These are phyloP conservation scores for Aspidiotus destructor DNA, from an alignment of 2,888 invertebrate species.

Conservation along the genomic window DNA sequence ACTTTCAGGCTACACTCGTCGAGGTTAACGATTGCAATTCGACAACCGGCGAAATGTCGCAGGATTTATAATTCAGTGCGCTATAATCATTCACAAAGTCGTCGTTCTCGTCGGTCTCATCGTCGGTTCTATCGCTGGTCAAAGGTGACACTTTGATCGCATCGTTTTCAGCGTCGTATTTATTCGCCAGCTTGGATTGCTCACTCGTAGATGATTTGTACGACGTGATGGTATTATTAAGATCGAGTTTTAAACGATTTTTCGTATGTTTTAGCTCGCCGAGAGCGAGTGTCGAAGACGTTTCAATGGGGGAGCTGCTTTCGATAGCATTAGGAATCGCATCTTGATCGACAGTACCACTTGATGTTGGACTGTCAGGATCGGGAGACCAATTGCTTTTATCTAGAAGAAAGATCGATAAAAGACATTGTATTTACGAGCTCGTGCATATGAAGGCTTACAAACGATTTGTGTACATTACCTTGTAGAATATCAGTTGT, in stretches of 20 bases:
- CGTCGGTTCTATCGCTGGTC: neutral
- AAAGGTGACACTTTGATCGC: neutral
- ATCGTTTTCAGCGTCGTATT: neutral
- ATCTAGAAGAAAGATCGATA: too few species aligned
- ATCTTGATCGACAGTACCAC: too few species aligned
- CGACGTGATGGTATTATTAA: constrained; percentile 39
- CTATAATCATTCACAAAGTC: constrained; percentile 8
- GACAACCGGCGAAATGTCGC: constrained; percentile 25
- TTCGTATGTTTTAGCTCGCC: constrained; percentile 64
- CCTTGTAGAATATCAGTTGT: too few species aligned
- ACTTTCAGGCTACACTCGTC: constrained; percentile 20
- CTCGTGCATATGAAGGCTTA: too few species aligned
- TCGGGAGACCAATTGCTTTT: too few species aligned
- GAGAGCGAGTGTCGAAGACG: constrained; percentile 41
- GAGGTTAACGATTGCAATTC: constrained; percentile 24
- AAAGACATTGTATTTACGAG: too few species aligned
- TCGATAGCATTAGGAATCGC: too few species aligned
- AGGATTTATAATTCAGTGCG: constrained; percentile 22
- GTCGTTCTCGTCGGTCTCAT: neutral
- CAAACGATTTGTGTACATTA: too few species aligned
- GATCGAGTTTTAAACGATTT: constrained; percentile 59
- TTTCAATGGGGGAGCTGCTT: too few species aligned
- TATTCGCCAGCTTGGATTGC: neutral
- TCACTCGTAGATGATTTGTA: neutral
- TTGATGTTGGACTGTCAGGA: too few species aligned